phyloP scores from a whole-genome alignment of 2,113 vertebrate species.

The Motacilla tschutschensis region DNA sequence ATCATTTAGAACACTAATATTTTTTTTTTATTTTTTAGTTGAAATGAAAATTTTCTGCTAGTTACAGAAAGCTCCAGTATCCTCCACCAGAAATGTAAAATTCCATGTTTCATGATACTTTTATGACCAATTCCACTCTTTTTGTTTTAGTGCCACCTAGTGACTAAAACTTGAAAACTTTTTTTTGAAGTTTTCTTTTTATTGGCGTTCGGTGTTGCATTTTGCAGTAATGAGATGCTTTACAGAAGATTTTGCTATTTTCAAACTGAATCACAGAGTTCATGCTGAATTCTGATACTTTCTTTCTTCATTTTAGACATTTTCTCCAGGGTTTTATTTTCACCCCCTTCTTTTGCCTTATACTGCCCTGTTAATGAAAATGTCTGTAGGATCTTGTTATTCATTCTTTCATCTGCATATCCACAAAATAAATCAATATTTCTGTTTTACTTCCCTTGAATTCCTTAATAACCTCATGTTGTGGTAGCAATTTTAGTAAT shows the following conservation, averaged over 20 bases:
- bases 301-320: not conserved
- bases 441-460: not conserved
- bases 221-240: not conserved
- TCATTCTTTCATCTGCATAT: not conserved
- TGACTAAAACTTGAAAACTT: conserved; percentile 3
- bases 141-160: conserved; percentile 67
- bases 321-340: not conserved
- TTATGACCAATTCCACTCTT: not conserved
- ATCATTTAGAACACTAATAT: not conserved
- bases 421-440: not conserved
- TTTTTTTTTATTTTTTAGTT: not conserved
- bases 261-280: not conserved
- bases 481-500: not conserved
- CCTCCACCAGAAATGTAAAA: not conserved
- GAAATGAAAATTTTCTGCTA: not conserved
- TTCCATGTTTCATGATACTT: not conserved
- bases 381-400: not conserved
- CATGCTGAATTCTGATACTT: not conserved
- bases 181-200: not conserved
- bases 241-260: not conserved
- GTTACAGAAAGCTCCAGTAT: not conserved
- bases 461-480: not conserved
- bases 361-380: not conserved
- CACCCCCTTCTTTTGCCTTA: not conserved
- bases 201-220: not conserved